These are phyloP conservation scores for Stenurella melanura DNA, from an alignment of 2,888 invertebrate genomes.

Conservation along the genomic window DNA sequence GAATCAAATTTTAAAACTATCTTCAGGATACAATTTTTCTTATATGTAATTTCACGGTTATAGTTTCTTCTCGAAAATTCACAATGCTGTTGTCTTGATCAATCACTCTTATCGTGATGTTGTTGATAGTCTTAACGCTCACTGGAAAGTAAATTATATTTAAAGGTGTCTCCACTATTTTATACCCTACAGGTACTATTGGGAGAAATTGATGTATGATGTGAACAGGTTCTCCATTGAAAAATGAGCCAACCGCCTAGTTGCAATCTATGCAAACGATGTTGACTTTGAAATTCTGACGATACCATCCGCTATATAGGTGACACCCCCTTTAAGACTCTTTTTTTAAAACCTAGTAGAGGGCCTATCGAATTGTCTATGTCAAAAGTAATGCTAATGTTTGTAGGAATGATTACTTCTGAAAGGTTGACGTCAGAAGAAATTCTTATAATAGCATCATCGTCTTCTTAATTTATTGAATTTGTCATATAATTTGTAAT, in stretches of 20 bases:
- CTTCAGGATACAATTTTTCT: neutral
- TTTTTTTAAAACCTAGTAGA: slow-evolving; percentile 16
- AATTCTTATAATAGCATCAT: slow-evolving; percentile 5
- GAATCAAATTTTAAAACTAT: slow-evolving; percentile 8
- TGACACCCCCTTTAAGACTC: neutral
- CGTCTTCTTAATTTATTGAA: slow-evolving; percentile 1
- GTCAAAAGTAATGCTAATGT: slow-evolving; percentile 8
- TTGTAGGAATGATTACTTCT: neutral
- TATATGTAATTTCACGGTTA: slow-evolving; percentile 30
- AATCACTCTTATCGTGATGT: slow-evolving; percentile 43
- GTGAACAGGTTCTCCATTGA: too few species aligned
- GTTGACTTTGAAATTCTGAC: slow-evolving; percentile 12
- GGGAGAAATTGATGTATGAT: too few species aligned
- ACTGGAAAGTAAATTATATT: too few species aligned
- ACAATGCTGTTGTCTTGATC: slow-evolving; percentile 36
- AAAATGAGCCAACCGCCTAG: too few species aligned
- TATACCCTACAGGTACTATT: too few species aligned
- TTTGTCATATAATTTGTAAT: slow-evolving; percentile 10
- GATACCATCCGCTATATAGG: slow-evolving; percentile 1
- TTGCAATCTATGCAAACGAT: slow-evolving; percentile 18
- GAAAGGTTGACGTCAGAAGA: neutral
- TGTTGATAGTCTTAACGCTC: too few species aligned
- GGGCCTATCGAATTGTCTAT: slow-evolving; percentile 11
- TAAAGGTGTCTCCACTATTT: too few species aligned
- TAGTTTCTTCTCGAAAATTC: slow-evolving; percentile 33